Conservation (phyloP, 2,888 invertebrate species). For the Malthinus flaveolus region DNA sequence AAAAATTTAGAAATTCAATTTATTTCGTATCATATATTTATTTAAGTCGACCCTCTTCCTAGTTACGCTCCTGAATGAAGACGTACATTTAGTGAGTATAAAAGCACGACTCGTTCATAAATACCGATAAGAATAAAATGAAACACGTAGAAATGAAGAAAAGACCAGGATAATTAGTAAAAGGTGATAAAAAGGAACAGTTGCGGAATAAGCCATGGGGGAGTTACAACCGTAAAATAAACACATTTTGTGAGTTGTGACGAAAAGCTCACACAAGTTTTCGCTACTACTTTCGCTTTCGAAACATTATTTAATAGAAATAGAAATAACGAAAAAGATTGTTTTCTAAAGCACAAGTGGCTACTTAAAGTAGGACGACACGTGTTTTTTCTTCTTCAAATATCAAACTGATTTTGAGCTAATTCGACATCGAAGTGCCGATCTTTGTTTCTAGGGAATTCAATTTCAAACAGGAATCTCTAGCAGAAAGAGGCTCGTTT, state of each 20-base stretch:
- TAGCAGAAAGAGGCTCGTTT: constrained; percentile 18
- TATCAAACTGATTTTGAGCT: constrained; percentile 27
- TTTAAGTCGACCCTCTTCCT: no score
- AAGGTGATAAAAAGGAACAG: constrained; percentile 29
- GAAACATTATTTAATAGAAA: neutral
- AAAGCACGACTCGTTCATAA: constrained; percentile 11
- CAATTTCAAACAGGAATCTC: constrained; percentile 28
- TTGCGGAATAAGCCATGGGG: constrained; percentile 28
- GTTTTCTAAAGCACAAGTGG: neutral
- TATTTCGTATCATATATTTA: no score
- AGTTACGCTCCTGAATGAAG: no score
- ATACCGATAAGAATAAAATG: constrained; percentile 11
- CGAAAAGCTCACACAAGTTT: constrained; percentile 19
- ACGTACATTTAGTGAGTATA: neutral
- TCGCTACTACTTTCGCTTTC: constrained; percentile 1
- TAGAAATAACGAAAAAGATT: neutral
- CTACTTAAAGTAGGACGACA: constrained; percentile 6
- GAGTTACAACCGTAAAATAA: constrained; percentile 28
- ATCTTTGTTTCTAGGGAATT: constrained; percentile 33
- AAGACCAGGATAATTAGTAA: constrained; percentile 22
- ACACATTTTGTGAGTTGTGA: constrained; percentile 26
- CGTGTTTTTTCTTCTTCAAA: constrained; percentile 21
- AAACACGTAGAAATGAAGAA: constrained; percentile 19
- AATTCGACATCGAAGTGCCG: constrained; percentile 26
- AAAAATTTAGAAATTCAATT: no score